Base-by-base conservation (phyloP, 1,140 invertebrate genomes). In the Drosophila oshimai region DNA sequence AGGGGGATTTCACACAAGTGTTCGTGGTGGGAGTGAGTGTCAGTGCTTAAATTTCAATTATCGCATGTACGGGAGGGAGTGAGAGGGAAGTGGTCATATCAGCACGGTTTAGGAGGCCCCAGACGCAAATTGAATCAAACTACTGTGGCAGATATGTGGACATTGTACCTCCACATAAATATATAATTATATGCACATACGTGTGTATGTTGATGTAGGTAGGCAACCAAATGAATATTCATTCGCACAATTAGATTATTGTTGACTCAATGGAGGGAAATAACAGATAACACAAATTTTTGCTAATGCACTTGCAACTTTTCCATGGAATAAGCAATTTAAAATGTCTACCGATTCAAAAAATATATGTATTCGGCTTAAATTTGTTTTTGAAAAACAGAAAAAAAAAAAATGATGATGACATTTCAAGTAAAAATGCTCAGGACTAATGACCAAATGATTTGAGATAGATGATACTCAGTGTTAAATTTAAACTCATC, bases 101-200 rank as follows among this genome's bases (percentile, higher is more conserved):
- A 39, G 33, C 57, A 31, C 33, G 33, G 39, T 64, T 65, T 65
- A 31, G 42, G 34, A 65, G 69, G 31, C 46, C 57, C 57, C 74
- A 77, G 74, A 58, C 29, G 44, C 55, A 65, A 84, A 86, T 83
- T 83, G 58, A 83, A 84, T 73, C 73, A 77, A 74, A 78, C 61
- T 65, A 73, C 54, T 51, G 18, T 33, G 24, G 44, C 57, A 49
- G 58, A 70, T 74, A 51, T 64, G 39, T 58, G 37, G 49, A 57
- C 45, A 46, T 65, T 65, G 54, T 68, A 78, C 58, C 64, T 65
- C 20, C 44, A 50, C 28, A 29, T 41, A 49, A 31, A 45, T 47
- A 68, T 47, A 50, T 50, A 55, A 64, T 50, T 45, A 55, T 51
- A 45, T 76, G 45, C 36, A 45, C 6, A 26, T 22, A 33, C 28